These are phyloP conservation scores for Nanorana parkeri DNA, from an alignment of 2,113 vertebrate species.

Conservation along the genomic window DNA sequence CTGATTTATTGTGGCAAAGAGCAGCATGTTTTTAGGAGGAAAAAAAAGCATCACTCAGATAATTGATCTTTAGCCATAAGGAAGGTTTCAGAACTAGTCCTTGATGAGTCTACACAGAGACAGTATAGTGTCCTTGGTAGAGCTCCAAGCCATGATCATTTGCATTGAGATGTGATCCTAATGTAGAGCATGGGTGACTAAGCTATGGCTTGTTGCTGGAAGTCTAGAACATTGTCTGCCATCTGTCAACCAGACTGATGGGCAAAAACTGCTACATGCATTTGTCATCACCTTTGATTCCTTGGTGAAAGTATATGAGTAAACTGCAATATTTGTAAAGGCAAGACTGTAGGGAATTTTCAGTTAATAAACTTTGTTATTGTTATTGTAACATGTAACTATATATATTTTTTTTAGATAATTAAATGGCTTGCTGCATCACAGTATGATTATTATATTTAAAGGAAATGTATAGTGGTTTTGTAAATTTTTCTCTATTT, in stretches of 20 bases:
- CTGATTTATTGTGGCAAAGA: slow-evolving; percentile 52
- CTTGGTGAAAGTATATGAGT: no score
- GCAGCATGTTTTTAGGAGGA: slow-evolving; percentile 10
- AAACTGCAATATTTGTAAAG: no score
- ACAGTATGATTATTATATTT: no score
- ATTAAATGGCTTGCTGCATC: no score
- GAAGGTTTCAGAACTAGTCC: slow-evolving; percentile 29
- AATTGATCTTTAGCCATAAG: slow-evolving; percentile 44
- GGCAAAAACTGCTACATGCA: slow-evolving; percentile 1
- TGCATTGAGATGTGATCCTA: background rate
- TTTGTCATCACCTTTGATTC: slow-evolving; percentile 2
- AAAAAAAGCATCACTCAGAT: slow-evolving; percentile 48
- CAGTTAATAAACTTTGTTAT: no score
- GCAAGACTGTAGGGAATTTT: no score
- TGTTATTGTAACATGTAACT: no score
- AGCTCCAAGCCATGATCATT: background rate
- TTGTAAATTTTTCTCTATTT: no score
- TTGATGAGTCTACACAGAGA: slow-evolving; percentile 5
- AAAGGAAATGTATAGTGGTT: no score
- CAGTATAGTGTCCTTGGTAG: slow-evolving; percentile 34
- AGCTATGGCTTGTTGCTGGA: background rate
- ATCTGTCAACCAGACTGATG: background rate
- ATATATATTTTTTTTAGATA: no score
- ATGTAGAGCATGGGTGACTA: slow-evolving; percentile 15
- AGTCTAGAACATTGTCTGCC: background rate